A percentile compares a stretch with the other conserved stretches of the same genome.
Conservation (phyloP, 2,888 invertebrate genomes). For the Phania funesta region DNA sequence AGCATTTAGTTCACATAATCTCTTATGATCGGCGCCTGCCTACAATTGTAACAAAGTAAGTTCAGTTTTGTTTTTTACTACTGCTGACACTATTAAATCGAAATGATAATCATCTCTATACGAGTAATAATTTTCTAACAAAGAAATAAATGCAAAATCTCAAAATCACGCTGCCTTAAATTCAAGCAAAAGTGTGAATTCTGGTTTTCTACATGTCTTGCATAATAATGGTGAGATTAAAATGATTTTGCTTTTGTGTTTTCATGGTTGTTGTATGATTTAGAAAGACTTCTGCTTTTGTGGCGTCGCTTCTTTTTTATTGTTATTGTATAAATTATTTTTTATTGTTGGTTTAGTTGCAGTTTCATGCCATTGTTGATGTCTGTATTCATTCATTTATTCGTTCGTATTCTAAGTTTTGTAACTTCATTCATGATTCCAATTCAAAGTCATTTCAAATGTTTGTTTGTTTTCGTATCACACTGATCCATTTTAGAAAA, state of each 20-base stretch:
- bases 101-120: too few species aligned
- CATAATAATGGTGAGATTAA: slow-evolving; percentile 63
- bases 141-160: neutral
- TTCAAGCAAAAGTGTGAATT: slow-evolving; percentile 54
- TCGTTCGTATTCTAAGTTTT: neutral
- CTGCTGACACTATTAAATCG: too few species aligned
- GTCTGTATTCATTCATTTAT: slow-evolving; percentile 18
- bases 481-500: too few species aligned
- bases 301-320: slow-evolving; percentile 4
- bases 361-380: slow-evolving; percentile 32
- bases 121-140: too few species aligned
- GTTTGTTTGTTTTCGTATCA: neutral
- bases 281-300: slow-evolving; percentile 33
- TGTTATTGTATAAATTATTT: slow-evolving; percentile 19
- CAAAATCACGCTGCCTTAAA: slow-evolving; percentile 34
- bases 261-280: slow-evolving; percentile 41
- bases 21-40: too few species aligned
- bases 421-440: slow-evolving; percentile 45
- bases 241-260: slow-evolving; percentile 37
- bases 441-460: slow-evolving; percentile 28
- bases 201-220: slow-evolving; percentile 58
- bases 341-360: neutral
- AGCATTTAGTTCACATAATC: too few species aligned
- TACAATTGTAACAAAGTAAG: too few species aligned
- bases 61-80: too few species aligned